Evolutionary conservation across 2,888 invertebrate genomes (phyloP), one percentile per base, ranked within the genome.

Genomic region (Vanessa cardui): DNA sequence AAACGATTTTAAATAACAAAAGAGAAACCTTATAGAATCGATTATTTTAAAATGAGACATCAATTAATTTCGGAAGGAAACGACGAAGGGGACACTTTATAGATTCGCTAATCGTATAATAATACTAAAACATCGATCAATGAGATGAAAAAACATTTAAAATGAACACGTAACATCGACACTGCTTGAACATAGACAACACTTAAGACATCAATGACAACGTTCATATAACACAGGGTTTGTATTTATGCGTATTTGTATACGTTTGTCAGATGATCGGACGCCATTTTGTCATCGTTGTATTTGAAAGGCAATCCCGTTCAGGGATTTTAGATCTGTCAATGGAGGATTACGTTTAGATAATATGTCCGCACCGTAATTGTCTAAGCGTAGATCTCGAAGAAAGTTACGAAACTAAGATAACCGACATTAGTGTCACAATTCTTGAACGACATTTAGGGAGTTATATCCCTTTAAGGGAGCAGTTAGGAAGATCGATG

Each of bases 171-270:
- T 39, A 39, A 61, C 61, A 61, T 8, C 47, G 31, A 61, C 20
- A 61, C 31, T 49, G 31, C 7, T 31, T 9, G 39, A 62, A 62
- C 33, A 39, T 50, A 50, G 61, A 62, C 39, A 50, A 62, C 50
- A 62, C 49, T 50, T 46, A 46, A 56, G 15, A 56, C 56, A 18
- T 39, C 18, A 56, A 56, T 56, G 33, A 56, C 56, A 56, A 56
- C 56, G 39, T 56, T 39, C 56, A 56, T 26, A 56, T 56, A 18
- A 56, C 16, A 56, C 18, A 33, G 31, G 56, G 33, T 39, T 56
- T 56, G 8, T 39, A 39, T 56, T 56, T 56, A 18, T 18, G 39
- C 56, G 56, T 56, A 33, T 56, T 56, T 56, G 8, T 56, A 39
- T 39, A 56, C 56, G 18, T 12, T 0, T 18, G 33, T 39, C 1